Conservation (phyloP, 1,140 invertebrate genomes). For the Apis laboriosa region DNA sequence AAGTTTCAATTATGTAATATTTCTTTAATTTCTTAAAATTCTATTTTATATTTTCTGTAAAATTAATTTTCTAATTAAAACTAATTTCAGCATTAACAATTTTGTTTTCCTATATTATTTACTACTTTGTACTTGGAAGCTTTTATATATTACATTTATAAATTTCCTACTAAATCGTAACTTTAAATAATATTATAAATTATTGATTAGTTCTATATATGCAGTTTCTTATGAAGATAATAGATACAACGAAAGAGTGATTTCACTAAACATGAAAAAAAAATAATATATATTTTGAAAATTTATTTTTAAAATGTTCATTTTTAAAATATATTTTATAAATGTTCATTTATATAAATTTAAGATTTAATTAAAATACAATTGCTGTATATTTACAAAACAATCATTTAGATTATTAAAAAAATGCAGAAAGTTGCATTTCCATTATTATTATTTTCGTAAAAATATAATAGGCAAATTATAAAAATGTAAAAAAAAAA, state of each 20-base stretch:
- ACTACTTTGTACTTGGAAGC: slow-evolving; percentile 26
- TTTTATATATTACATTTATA: slow-evolving; percentile 22
- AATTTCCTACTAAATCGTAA: slow-evolving; percentile 26
- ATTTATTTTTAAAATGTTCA: not conserved
- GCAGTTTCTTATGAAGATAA: slow-evolving; percentile 10
- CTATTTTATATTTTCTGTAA: slow-evolving; percentile 6
- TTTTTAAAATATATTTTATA: not conserved
- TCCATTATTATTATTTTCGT: slow-evolving; percentile 21
- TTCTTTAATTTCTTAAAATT: not conserved
- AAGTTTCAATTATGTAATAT: not conserved
- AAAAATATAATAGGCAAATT: slow-evolving; percentile 40
- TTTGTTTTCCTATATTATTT: slow-evolving; percentile 19
- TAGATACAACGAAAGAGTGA: slow-evolving; percentile 67
- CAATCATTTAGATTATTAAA: slow-evolving; percentile 14
- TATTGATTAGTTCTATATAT: slow-evolving; percentile 2
- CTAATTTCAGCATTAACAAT: slow-evolving; percentile 7
- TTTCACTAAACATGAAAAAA: slow-evolving; percentile 48
- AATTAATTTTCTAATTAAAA: not conserved
- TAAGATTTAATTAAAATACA: slow-evolving; percentile 27
- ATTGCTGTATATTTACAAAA: slow-evolving; percentile 20
- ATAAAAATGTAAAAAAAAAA: slow-evolving; percentile 43
- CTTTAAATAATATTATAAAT: slow-evolving; percentile 7
- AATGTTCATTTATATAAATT: slow-evolving; percentile 22
- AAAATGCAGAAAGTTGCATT: slow-evolving; percentile 31
- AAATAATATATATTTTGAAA: slow-evolving; percentile 9